Evolutionary conservation across 2,113 vertebrate species (phyloP), one percentile per base, ranked within the genome.

Genomic region (Cavia aperea): DNA sequence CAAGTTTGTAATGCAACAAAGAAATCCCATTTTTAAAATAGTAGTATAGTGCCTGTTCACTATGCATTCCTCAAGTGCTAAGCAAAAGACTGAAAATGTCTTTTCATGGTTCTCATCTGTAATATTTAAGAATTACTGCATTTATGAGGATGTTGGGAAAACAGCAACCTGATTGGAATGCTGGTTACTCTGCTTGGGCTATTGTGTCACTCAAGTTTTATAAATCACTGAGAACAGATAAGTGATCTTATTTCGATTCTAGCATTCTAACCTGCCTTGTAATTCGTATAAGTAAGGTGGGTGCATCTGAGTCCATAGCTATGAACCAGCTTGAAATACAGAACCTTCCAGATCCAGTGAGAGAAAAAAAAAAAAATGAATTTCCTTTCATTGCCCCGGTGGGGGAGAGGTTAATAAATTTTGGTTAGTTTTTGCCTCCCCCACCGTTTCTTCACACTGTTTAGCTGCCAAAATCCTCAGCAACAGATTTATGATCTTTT

Each of bases 341-440:
- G 84, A 83, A 77, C 19, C 82, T 94, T 92, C 43, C 58, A 89
- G 79, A 93, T 66, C 11, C 14, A 89, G 56, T 24, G 62, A 75
- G 88, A 10, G 60, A 78, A 43, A 92, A 86, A 56, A 56, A 86
- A 21, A 13, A 72, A 12, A 18, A 8, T 78, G 87, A 51, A 58
- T 75, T 90, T 88, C 70, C 68, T 91, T 86, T 78, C 73, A n/a
- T 7, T 93, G 56, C 70, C 77, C 93, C 83, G 82, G 72, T 58
- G 14, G 33, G 15, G 31, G 19, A 2, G 16, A 12, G 65, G 46
- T 24, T 8, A 54, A 63, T 23, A 24, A 54, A 93, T 72, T 72
- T 81, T n/a, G 86, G 23, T 85, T 60, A 1, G 24, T 33, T 43
- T 56, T 58, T 75, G 24, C 56, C 63, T 39, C 66, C 93, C 88